Percentiles rank a stretch among this genome's conserved stretches.
phyloP scores from a whole-genome alignment of 2,888 invertebrate species.

The Physocephala rufipes region DNA sequence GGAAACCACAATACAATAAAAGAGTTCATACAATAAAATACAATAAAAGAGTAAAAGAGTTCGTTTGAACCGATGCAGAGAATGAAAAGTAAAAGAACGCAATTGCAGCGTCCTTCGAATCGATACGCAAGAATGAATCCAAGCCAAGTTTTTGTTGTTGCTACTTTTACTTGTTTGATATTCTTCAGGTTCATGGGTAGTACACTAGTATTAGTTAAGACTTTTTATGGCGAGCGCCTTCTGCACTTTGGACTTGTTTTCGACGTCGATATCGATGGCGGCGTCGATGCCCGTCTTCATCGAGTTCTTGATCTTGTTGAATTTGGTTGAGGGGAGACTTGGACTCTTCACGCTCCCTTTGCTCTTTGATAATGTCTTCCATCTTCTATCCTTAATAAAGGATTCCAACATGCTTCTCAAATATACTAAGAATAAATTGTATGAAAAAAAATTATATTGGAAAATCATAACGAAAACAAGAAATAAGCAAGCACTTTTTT shows the following conservation, averaged over 20 bases:
- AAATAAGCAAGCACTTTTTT: too few species aligned
- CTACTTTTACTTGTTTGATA: background rate
- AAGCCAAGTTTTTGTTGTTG: background rate
- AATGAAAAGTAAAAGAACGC: background rate
- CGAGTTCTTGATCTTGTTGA: slow-evolving; percentile 1
- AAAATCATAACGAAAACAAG: too few species aligned
- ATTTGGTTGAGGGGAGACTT: background rate
- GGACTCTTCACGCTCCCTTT: too few species aligned
- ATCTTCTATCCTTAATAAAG: too few species aligned
- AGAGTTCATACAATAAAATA: too few species aligned
- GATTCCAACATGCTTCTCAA: too few species aligned
- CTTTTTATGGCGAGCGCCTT: slow-evolving; percentile 23
- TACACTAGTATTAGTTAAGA: slow-evolving; percentile 22
- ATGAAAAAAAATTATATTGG: too few species aligned
- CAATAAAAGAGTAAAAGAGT: background rate
- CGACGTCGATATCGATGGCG: background rate
- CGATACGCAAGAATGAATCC: background rate
- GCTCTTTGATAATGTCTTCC: too few species aligned
- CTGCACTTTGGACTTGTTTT: slow-evolving; percentile 20
- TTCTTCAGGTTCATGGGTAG: too few species aligned
- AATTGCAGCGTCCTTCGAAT: slow-evolving; percentile 18
- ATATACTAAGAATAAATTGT: too few species aligned
- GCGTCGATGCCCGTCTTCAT: background rate
- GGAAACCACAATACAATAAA: too few species aligned
- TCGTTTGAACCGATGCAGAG: background rate